Evolutionary conservation across 2,888 invertebrate genomes (phyloP).

Genomic region (Cataglyphis livida): DNA sequence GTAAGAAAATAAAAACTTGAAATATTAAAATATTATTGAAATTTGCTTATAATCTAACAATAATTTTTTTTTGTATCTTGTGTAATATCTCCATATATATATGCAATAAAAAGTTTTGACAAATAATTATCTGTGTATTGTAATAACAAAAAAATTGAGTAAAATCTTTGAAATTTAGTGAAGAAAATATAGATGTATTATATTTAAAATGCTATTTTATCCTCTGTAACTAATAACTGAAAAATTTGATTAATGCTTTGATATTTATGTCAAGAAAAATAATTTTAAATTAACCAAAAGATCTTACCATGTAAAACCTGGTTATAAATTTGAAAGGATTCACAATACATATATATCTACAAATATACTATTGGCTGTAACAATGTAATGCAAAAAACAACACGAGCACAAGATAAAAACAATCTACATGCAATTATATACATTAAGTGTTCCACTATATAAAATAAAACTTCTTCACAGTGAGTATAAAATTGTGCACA

Average conservation of each 20-base stretch:
- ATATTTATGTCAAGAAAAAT: neutral
- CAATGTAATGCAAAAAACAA: neutral
- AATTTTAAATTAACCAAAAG: neutral
- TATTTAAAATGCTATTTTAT: neutral
- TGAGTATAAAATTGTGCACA: neutral
- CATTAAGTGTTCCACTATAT: neutral
- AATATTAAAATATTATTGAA: neutral
- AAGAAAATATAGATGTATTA: neutral
- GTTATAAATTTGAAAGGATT: neutral
- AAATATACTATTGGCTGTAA: neutral
- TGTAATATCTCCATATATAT: neutral
- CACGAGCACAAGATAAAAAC: constrained; percentile 22
- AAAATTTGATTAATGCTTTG: neutral
- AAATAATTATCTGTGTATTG: neutral
- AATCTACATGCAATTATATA: constrained; percentile 5
- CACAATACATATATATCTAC: neutral
- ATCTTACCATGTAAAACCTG: neutral
- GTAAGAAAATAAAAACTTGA: neutral
- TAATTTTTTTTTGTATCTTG: neutral
- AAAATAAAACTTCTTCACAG: neutral
- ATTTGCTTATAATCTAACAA: neutral
- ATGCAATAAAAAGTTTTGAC: neutral
- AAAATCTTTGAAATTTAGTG: neutral
- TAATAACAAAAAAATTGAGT: neutral
- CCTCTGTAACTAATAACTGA: neutral